These are phyloP conservation scores for Stichodactyla helianthus DNA, from an alignment of 64 coral and sea anemone species.

Conservation along the genomic window DNA sequence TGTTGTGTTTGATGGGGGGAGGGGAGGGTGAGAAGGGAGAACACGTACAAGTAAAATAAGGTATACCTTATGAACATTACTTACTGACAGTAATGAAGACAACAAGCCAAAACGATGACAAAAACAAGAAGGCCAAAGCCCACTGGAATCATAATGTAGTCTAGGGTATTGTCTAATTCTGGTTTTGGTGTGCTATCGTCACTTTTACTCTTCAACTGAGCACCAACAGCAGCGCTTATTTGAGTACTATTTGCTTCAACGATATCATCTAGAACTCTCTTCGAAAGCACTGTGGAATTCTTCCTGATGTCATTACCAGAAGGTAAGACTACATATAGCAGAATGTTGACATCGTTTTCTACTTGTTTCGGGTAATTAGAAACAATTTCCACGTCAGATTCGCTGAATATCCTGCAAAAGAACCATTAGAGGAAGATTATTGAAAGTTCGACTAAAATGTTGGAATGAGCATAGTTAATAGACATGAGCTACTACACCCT, in stretches of 20 bases:
- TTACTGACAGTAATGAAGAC: constrained; percentile 29
- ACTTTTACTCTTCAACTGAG: background rate
- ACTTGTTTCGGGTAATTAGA: constrained; percentile 27
- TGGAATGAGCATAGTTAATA: no score
- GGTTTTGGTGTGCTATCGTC: background rate
- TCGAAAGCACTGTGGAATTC: constrained; percentile 11
- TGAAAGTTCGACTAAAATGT: no score
- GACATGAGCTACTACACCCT: no score
- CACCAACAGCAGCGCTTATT: constrained; percentile 10
- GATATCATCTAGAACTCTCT: background rate
- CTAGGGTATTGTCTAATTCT: constrained; percentile 17
- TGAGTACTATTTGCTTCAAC: constrained; percentile 5
- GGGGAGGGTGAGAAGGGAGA: no score
- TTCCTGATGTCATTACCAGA: constrained; percentile 39
- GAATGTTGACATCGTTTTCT: constrained; percentile 6
- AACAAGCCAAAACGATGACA: constrained; percentile 31
- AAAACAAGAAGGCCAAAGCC: constrained; percentile 29
- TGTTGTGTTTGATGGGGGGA: no score
- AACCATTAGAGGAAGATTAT: background rate
- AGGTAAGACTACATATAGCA: constrained; percentile 16
- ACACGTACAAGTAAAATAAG: background rate
- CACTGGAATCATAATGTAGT: constrained; percentile 48
- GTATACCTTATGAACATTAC: background rate
- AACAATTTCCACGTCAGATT: background rate
- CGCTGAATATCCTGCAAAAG: constrained; percentile 7